Conservation (phyloP, 2,113 vertebrate species). For the Pandion haliaetus region DNA sequence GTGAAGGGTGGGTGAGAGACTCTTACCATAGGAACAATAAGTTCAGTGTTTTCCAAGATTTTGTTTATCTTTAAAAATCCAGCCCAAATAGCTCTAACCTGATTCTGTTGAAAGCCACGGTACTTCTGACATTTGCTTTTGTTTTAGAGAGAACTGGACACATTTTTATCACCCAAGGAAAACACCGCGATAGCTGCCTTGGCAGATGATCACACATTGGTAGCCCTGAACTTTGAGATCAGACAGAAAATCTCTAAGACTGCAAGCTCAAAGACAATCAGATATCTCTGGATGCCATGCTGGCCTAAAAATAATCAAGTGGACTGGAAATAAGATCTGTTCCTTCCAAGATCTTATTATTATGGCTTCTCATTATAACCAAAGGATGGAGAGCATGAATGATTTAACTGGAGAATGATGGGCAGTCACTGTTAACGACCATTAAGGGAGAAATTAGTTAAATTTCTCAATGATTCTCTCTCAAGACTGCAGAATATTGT, state of each 20-base stretch:
- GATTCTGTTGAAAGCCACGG: background rate
- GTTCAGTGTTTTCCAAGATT: background rate
- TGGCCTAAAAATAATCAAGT: constrained; percentile 7
- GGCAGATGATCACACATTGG: background rate
- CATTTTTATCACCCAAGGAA: background rate
- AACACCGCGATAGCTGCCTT: background rate
- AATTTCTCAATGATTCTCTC: background rate
- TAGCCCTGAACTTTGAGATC: background rate
- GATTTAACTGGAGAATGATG: constrained; percentile 16
- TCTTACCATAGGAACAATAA: background rate
- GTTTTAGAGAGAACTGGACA: background rate
- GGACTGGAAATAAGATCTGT: background rate
- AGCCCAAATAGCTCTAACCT: background rate
- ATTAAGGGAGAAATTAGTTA: background rate
- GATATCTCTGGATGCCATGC: background rate
- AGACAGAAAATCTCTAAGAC: background rate
- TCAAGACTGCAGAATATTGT: background rate
- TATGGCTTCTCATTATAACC: constrained; percentile 11
- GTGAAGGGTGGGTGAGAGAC: background rate
- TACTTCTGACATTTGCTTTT: background rate
- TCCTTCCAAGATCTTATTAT: constrained; percentile 13
- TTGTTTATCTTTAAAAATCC: background rate
- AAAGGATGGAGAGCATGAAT: background rate
- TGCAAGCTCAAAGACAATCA: background rate
- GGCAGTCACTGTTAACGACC: background rate